Evolutionary conservation across 2,797 vertebrate species (phyloP).

Genomic region (Hydrophis major): DNA sequence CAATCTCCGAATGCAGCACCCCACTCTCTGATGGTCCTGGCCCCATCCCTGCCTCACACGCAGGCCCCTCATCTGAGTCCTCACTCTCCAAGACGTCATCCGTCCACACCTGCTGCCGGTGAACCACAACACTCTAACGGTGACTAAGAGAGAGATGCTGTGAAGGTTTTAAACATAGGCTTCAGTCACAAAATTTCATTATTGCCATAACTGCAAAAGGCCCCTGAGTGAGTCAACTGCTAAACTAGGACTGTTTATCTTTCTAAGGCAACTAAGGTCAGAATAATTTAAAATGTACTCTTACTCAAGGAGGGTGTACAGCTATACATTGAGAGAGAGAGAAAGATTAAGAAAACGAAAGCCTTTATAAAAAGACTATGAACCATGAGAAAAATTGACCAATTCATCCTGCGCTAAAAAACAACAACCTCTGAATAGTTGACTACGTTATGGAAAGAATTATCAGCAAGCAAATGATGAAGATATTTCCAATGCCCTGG

Average conservation of each 20-base stretch:
- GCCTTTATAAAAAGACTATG: neutral
- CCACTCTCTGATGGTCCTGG: too few species aligned
- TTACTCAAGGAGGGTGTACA: neutral
- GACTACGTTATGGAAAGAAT: neutral
- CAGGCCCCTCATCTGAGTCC: too few species aligned
- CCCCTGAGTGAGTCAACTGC: neutral
- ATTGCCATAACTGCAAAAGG: neutral
- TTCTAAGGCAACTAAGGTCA: neutral
- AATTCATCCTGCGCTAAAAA: neutral
- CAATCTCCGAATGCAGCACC: too few species aligned
- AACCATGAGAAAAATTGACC: neutral
- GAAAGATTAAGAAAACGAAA: neutral
- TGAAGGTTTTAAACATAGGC: neutral
- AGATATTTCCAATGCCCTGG: neutral
- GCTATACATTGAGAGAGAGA: neutral
- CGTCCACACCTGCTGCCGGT: too few species aligned
- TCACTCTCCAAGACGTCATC: too few species aligned
- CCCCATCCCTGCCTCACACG: too few species aligned
- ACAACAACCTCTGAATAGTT: neutral
- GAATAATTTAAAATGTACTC: neutral
- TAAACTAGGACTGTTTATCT: neutral
- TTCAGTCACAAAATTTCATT: neutral
- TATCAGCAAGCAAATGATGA: neutral
- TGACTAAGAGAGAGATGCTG: neutral
- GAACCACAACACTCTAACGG: neutral